Evolutionary conservation across 2,888 invertebrate species (phyloP), one percentile per base, ranked within the genome.

Genomic region (Galeruca laticollis): DNA sequence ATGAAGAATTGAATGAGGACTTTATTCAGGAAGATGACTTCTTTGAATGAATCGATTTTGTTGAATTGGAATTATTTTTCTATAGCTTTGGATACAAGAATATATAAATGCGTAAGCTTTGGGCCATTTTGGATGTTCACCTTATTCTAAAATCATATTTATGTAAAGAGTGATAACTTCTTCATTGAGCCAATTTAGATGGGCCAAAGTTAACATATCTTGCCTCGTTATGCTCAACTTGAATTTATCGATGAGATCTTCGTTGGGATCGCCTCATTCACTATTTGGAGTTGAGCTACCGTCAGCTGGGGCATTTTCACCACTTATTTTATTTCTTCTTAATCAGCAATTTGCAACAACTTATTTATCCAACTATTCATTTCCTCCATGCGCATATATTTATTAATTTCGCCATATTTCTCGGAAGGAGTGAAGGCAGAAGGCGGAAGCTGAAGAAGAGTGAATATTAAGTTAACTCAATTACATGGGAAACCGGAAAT

Each of bases 121-220:
- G 0, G 94, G 94, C 80, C 90, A 88, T 54, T 90, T 89, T 0
- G 89, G 86, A 47, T 86, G 85, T 70, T 90, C 88, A 8, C 93
- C 90, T 64, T 99, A 87, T 77, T 95, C 93, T 82, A 93, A 94
- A 63, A 99, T 86, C 66, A 99, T 86, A 82, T 95, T 95, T 94
- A 99, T 94, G 84, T 99, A 99, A 85, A 96, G 98, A 84, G 98
- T 99, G 51, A 99, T 98, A 0, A 98, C 91, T 82, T 94, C 94
- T 84, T 99, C 99, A 80, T 99, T 99, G 0, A 99, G 88, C 99
- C 99, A 99, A 84, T 94, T 94, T 1, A 94, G 86, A 0, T 93
- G 94, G 0, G 88, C 85, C 20, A 99, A 85, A 0, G 98, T 97
- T 71, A 90, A 88, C 15, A 99, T 89, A 83, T 99, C 98, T 60